Evolutionary conservation across 1,140 invertebrate species (phyloP).

Genomic region (Phymastichus coffea): DNA sequence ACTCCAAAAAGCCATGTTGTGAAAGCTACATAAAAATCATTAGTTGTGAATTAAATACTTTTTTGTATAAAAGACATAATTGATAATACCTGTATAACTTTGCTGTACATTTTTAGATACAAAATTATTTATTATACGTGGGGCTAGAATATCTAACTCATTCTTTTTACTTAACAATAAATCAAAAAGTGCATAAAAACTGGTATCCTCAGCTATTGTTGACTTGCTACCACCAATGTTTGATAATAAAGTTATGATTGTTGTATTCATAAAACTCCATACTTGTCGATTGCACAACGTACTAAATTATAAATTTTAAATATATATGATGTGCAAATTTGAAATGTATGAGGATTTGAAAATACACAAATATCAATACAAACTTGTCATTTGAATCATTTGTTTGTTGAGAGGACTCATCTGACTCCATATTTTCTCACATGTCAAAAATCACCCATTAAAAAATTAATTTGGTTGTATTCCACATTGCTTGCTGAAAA

Average conservation of each 20-base stretch:
- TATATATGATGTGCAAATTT: not conserved
- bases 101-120: constrained; percentile 30
- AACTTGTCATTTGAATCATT: constrained; percentile 4
- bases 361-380: no score
- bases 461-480: no score
- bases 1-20: constrained; percentile 51
- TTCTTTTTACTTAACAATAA: constrained; percentile 39
- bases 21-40: constrained; percentile 38
- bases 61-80: not conserved
- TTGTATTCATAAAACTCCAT: constrained; percentile 43
- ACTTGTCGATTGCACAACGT: constrained; percentile 33
- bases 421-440: constrained; percentile 15
- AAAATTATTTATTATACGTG: constrained; percentile 30
- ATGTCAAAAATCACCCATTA: no score
- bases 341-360: no score
- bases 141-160: constrained; percentile 44
- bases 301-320: constrained; percentile 7
- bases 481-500: no score
- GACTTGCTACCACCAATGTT: constrained; percentile 35
- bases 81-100: constrained; percentile 39
- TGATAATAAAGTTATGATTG: constrained; percentile 41
- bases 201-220: constrained; percentile 29
- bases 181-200: constrained; percentile 40
- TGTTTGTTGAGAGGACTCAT: not conserved
- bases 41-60: constrained; percentile 3